Base-by-base conservation (phyloP, 2,797 vertebrate genomes). In the Amblyopsis hoosieri region DNA sequence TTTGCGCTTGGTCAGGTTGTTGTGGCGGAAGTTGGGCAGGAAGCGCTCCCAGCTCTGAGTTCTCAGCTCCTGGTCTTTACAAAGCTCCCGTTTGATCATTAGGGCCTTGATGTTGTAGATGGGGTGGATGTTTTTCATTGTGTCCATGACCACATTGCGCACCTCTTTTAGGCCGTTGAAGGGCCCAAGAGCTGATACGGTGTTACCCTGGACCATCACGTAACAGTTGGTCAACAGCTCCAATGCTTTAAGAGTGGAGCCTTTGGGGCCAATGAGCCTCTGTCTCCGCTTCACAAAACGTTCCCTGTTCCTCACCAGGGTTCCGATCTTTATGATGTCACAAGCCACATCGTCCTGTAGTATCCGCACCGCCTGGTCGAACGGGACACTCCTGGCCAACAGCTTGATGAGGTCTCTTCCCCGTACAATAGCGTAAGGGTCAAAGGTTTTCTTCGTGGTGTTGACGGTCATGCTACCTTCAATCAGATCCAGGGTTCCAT, bases 91-190 rank as follows among this genome's bases (percentile, higher is more conserved):
- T 82, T 99, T 99, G 90, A 99, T 99, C 97, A 99, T 99, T 80
- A 99, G 86, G 0, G 95, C 95, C 94, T 99, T 99, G 69, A 99
- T 99, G 83, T 98, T 99, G 87, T 99, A 99, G 88, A 99, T 99
- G 42, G 97, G 97, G 73, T 99, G 97, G 80, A 99, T 94, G 87
- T 99, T 99, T 90, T 96, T 99, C 96, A 99, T 94, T 0, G 97
- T 99, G 79, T 99, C 97, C 88, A 96, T 75, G 74, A 99, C 96
- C 60, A 99, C 96, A 89, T 97, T 99, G 61, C 97, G 93, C 45
- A 97, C 97, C 94, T 99, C 97, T 83, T 98, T 99, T 11, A 99
- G 89, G n/a, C 97, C 97, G 47, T 55, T 88, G 67, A 84, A 93
- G n/a, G 97, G 95, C 51, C 97, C 97, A 63, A 99, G 87, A 37